Evolutionary conservation across 2,113 vertebrate genomes (phyloP).

Genomic region (Microcebus griseorufus): DNA sequence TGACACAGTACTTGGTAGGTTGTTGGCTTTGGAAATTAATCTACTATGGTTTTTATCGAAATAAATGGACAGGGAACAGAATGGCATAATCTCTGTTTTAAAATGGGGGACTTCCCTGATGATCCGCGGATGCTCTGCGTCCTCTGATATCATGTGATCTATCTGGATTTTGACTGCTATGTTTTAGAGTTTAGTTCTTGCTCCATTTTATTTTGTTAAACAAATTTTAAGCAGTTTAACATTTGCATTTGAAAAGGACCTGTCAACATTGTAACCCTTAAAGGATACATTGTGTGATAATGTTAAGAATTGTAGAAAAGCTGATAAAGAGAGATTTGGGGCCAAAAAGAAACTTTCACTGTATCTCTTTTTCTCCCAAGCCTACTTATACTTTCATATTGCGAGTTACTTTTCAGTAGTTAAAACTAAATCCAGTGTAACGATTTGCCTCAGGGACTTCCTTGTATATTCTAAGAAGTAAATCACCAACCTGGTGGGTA

Average conservation of each 20-base stretch:
- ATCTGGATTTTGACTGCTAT: not conserved
- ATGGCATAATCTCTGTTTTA: constrained; percentile 10
- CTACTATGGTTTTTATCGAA: not conserved
- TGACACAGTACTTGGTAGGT: not conserved
- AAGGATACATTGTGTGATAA: not conserved
- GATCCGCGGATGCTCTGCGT: not conserved
- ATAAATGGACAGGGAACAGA: not conserved
- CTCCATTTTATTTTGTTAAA: constrained; percentile 34
- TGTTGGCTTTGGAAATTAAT: not conserved
- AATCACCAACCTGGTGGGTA: not conserved
- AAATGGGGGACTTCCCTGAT: not conserved
- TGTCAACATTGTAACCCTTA: not conserved
- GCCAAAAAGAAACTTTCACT: not conserved
- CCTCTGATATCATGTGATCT: not conserved
- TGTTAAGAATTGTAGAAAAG: not conserved
- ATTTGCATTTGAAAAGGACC: constrained; percentile 50
- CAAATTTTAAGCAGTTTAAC: constrained; percentile 6
- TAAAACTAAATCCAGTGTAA: not conserved
- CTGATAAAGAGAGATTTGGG: not conserved
- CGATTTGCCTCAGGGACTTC: not conserved
- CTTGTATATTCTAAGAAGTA: not conserved
- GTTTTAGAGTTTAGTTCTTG: not conserved
- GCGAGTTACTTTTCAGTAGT: not conserved
- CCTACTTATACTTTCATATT: not conserved
- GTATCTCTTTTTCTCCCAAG: not conserved